phyloP scores from a whole-genome alignment of 2,888 invertebrate species.

The Pyralis farinalis region DNA sequence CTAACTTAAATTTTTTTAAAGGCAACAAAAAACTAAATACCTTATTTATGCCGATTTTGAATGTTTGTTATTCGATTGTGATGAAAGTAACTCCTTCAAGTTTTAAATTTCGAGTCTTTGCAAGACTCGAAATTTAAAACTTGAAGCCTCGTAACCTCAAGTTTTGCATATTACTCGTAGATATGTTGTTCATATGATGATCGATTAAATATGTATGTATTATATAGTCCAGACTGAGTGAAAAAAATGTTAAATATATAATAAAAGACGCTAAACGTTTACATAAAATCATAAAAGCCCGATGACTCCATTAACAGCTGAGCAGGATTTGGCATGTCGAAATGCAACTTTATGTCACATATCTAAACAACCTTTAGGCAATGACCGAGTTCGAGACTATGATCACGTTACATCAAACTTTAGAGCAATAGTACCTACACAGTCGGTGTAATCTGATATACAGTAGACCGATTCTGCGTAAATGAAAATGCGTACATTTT shows the following conservation, averaged over 20 bases:
- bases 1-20: neutral
- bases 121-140: neutral
- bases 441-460: too few relatives aligned
- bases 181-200: constrained; percentile 10
- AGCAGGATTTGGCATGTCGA: neutral
- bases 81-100: neutral
- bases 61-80: constrained; percentile 10
- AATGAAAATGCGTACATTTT: too few relatives aligned
- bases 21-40: neutral
- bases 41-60: constrained; percentile 20
- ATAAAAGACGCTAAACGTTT: neutral
- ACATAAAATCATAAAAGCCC: neutral
- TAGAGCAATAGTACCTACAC: constrained; percentile 16
- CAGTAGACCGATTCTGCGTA: too few relatives aligned
- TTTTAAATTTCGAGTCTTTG: too few relatives aligned
- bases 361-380: too few relatives aligned
- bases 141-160: constrained; percentile 5
- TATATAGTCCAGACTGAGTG: constrained; percentile 8
- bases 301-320: constrained; percentile 2
- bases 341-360: constrained; percentile 8
- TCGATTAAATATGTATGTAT: constrained; percentile 14
- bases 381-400: too few relatives aligned
- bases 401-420: constrained; percentile 14
- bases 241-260: constrained; percentile 10
- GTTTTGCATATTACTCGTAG: constrained; percentile 14